A percentile compares a stretch with the other conserved stretches of the same genome.
phyloP scores from a whole-genome alignment of 2,888 invertebrate genomes.

The Lepidonotus clava region DNA sequence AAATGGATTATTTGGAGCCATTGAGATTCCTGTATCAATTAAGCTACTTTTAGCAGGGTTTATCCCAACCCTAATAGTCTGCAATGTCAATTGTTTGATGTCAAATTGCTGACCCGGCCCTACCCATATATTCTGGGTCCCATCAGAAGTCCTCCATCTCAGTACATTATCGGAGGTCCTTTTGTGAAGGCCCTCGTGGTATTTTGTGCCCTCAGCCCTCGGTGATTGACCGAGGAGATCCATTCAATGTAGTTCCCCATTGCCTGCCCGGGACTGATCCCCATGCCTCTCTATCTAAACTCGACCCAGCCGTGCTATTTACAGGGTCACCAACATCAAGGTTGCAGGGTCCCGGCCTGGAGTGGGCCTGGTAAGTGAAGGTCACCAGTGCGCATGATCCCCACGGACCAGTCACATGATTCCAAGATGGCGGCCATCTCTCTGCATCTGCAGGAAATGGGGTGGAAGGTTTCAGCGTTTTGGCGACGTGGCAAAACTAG shows the following conservation, averaged over 20 bases:
- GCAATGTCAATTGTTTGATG: too few species aligned
- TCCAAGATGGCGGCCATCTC: not conserved
- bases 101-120: not conserved
- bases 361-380: not conserved
- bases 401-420: not conserved
- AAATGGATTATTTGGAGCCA: too few species aligned
- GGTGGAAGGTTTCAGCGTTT: not conserved
- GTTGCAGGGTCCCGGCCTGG: not conserved
- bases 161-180: not conserved
- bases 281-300: not conserved
- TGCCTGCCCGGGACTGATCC: not conserved
- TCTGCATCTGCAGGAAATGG: not conserved
- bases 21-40: too few species aligned
- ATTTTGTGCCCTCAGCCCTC: not conserved
- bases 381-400: not conserved
- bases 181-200: not conserved
- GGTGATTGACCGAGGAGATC: constrained; percentile 17
- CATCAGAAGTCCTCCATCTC: not conserved
- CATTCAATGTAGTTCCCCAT: not conserved
- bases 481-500: too few species aligned
- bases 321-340: constrained; percentile 14
- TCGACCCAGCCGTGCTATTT: not conserved
- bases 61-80: too few species aligned
- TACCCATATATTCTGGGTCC: not conserved
- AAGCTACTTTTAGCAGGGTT: too few species aligned